Evolutionary conservation across 1,140 invertebrate genomes (phyloP).

Genomic region (Chymomyza costata): DNA sequence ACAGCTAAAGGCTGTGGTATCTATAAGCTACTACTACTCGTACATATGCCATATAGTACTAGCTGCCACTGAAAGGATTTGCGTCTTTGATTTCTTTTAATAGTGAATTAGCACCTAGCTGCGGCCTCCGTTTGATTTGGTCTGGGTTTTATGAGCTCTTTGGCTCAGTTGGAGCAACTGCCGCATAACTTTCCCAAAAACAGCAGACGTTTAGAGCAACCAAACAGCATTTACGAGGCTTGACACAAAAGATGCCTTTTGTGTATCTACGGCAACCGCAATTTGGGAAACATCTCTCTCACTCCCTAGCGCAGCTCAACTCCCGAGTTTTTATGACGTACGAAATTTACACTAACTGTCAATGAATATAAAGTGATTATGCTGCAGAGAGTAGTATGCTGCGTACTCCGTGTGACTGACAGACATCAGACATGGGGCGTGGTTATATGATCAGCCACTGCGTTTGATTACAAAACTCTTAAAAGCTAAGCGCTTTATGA

Average conservation of each 20-base stretch:
- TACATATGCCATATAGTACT: no score
- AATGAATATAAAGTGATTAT: constrained; percentile 73
- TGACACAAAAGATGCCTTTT: constrained; percentile 63
- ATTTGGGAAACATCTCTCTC: constrained; percentile 32
- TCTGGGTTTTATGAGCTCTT: constrained; percentile 44
- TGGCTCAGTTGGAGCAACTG: constrained; percentile 2
- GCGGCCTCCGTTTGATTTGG: constrained; percentile 17
- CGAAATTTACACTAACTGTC: constrained; percentile 66
- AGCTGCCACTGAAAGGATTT: constrained; percentile 1
- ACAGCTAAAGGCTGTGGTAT: neutral
- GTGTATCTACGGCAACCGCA: constrained; percentile 45
- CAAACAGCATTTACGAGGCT: constrained; percentile 6
- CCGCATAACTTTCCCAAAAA: constrained; percentile 42
- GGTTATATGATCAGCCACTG: neutral
- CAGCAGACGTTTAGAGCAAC: neutral
- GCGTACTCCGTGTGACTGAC: no score
- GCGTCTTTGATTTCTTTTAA: constrained; percentile 65
- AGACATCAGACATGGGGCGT: constrained; percentile 10
- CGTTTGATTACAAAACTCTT: neutral
- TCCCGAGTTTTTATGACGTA: constrained; percentile 55
- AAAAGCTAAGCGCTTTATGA: no score
- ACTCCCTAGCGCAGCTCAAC: constrained; percentile 7
- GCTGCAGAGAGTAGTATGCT: constrained; percentile 27
- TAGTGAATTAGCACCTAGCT: constrained; percentile 67
- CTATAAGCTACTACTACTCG: no score